These are phyloP conservation scores for Scelioninae gen. 1 DNA, from an alignment of 2,888 invertebrate species.

Conservation along the genomic window DNA sequence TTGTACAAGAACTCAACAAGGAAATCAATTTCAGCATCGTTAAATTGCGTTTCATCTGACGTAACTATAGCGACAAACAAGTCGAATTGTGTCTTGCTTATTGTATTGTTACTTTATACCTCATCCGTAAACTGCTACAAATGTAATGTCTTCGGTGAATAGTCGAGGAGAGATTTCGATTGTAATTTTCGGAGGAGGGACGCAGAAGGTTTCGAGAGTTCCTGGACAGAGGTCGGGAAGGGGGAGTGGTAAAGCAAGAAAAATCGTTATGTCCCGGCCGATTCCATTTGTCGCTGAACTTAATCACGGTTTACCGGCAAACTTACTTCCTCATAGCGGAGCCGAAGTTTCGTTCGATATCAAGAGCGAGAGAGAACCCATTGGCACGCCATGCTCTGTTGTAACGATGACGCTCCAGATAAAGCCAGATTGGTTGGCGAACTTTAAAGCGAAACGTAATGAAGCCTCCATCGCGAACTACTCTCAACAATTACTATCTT, in stretches of 20 bases:
- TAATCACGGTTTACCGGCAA: constrained; percentile 74
- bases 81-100: constrained; percentile 57
- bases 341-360: constrained; percentile 76
- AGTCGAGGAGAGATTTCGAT: constrained; percentile 36
- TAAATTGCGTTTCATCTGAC: constrained; percentile 55
- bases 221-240: too few species aligned
- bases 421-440: constrained; percentile 81
- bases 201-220: too few species aligned
- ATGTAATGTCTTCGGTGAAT: constrained; percentile 55
- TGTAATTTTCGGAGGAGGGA: constrained; percentile 46
- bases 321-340: constrained; percentile 71
- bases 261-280: constrained; percentile 69
- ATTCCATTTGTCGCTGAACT: constrained; percentile 73
- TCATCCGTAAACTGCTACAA: constrained; percentile 50
- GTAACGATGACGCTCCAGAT: constrained; percentile 81
- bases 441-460: constrained; percentile 79
- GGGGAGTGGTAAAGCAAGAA: constrained; percentile 58
- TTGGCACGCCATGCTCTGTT: constrained; percentile 76
- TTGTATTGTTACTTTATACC: constrained; percentile 55
- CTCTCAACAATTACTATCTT: constrained; percentile 76
- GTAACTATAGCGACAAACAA: constrained; percentile 50
- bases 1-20: constrained; percentile 29
- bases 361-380: constrained; percentile 74
- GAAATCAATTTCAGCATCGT: constrained; percentile 57
- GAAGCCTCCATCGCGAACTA: constrained; percentile 78